A percentile compares a stretch with the other conserved stretches of the same genome.
phyloP scores from a whole-genome alignment of 2,888 invertebrate genomes.

The Hypercompe scribonia region DNA sequence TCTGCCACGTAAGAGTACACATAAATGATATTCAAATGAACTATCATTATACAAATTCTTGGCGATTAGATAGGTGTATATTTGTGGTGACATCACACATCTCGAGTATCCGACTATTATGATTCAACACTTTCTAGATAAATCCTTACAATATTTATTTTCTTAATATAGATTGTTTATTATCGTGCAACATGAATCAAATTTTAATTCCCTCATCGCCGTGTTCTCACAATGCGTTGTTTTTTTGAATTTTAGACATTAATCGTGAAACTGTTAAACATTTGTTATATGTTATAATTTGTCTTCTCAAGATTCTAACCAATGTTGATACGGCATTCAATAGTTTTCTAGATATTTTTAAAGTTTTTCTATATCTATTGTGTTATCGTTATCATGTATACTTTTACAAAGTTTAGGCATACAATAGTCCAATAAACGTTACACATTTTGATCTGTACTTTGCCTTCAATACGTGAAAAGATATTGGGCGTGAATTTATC shows the following conservation, averaged over 20 bases:
- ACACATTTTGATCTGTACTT: neutral
- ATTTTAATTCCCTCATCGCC: neutral
- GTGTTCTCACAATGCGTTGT: neutral
- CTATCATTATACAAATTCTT: slow-evolving; percentile 2
- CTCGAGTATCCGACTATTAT: neutral
- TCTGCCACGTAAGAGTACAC: slow-evolving; percentile 10
- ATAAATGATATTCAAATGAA: neutral
- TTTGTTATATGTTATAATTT: neutral
- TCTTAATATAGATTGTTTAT: neutral
- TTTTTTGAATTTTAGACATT: neutral
- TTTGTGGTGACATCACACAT: neutral
- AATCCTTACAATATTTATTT: neutral
- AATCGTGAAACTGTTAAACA: neutral
- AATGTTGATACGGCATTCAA: neutral
- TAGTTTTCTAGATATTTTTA: neutral
- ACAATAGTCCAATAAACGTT: neutral
- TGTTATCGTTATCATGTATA: neutral
- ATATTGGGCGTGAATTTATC: neutral
- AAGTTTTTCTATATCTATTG: neutral
- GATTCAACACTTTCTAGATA: slow-evolving; percentile 19
- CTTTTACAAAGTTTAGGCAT: neutral
- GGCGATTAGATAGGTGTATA: slow-evolving; percentile 4
- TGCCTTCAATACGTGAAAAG: neutral
- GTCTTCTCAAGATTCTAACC: neutral
- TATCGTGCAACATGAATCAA: too few relatives aligned